These are phyloP conservation scores for Procavia capensis DNA, from an alignment of 2,113 vertebrate species.

Conservation along the genomic window DNA sequence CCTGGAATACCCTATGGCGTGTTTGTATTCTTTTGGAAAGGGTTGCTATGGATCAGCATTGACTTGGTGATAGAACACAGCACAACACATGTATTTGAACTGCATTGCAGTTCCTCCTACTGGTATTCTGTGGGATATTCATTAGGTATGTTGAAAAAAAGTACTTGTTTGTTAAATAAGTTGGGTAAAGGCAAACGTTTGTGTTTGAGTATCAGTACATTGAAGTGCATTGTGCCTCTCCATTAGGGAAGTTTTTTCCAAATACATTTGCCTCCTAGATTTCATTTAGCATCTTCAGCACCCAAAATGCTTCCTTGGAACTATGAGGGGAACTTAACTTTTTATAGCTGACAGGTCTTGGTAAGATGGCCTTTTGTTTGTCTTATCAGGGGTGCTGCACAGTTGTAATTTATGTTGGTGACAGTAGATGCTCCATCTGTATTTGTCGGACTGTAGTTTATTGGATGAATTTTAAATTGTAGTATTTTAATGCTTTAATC, in stretches of 20 bases:
- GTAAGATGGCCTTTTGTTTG: neutral
- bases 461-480: slow-evolving; percentile 47
- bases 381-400: neutral
- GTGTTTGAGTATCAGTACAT: neutral
- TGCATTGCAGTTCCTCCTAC: slow-evolving; percentile 10
- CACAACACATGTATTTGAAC: neutral
- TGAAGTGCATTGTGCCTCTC: slow-evolving; percentile 2
- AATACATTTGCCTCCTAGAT: neutral
- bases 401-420: slow-evolving; percentile 17
- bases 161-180: neutral
- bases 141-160: neutral
- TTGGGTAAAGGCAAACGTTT: slow-evolving; percentile 5
- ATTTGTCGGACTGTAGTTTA: slow-evolving; percentile 32
- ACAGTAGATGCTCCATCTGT: neutral
- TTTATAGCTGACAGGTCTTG: slow-evolving; percentile 16
- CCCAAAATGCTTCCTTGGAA: slow-evolving; percentile 22
- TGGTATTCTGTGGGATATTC: neutral
- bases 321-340: neutral
- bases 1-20: too few species aligned
- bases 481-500: slow-evolving; percentile 43
- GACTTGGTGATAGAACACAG: too few species aligned
- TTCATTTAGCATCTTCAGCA: neutral
- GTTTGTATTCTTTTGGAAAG: too few species aligned
- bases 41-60: too few species aligned
- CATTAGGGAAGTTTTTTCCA: neutral